Percentiles rank a stretch among this genome's conserved stretches.
Conservation (phyloP, 2,888 invertebrate genomes). For the Crematogaster levior region DNA sequence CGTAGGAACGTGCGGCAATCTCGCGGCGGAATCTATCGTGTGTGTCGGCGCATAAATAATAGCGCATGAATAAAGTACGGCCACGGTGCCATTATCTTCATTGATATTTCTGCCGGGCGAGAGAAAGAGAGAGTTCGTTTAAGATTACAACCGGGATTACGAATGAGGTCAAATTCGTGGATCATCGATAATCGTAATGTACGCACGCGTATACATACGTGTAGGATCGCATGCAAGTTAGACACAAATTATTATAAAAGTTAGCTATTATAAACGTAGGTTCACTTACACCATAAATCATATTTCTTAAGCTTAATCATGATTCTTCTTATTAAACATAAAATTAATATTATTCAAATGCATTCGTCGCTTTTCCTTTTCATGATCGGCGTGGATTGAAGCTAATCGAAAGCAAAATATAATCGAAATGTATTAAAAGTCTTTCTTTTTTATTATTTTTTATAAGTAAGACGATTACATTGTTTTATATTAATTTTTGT, state of each 20-base stretch:
- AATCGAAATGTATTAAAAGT: background rate
- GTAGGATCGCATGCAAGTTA: background rate
- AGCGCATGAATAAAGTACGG: conserved; percentile 30
- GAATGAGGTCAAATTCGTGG: conserved; percentile 7
- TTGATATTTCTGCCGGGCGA: conserved; percentile 37
- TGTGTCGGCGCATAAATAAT: conserved; percentile 39
- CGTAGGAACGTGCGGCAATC: conserved; percentile 31
- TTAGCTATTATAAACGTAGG: too few relatives aligned
- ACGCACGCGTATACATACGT: background rate
- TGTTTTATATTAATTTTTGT: background rate
- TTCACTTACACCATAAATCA: background rate
- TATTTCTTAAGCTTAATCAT: background rate
- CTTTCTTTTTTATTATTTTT: background rate
- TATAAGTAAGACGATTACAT: background rate
- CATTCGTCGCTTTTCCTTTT: background rate
- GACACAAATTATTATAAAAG: too few relatives aligned
- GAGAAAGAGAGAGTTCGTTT: conserved; percentile 22
- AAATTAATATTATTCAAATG: conserved; percentile 4
- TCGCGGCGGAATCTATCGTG: conserved; percentile 21
- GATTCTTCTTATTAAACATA: background rate
- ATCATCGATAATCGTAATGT: background rate
- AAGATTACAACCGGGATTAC: conserved; percentile 6
- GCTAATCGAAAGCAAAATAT: background rate
- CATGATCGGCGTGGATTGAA: background rate
- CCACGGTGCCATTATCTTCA: conserved; percentile 35